Conservation (phyloP, 2,888 invertebrate genomes). For the Tricholauxania praeusta region DNA sequence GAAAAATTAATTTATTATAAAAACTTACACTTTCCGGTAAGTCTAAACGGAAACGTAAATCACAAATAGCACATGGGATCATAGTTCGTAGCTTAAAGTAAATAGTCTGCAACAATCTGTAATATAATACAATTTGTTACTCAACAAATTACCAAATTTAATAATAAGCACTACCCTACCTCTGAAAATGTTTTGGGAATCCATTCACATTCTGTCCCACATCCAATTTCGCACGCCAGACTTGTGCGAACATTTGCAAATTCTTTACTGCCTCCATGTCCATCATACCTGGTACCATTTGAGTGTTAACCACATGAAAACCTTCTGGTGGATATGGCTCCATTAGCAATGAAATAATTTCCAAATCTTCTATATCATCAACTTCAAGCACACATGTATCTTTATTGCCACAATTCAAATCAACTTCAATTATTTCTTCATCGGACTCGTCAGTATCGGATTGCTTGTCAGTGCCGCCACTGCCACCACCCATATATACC, state of each 20-base stretch:
- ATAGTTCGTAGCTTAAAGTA: constrained; percentile 90
- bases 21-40: constrained; percentile 83
- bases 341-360: constrained; percentile 79
- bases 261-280: constrained; percentile 77
- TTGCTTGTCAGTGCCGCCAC: constrained; percentile 49
- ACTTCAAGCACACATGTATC: constrained; percentile 87
- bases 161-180: constrained; percentile 50
- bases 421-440: constrained; percentile 75
- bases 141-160: neutral
- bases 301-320: constrained; percentile 84
- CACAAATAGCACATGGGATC: constrained; percentile 87
- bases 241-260: constrained; percentile 87
- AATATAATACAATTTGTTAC: neutral
- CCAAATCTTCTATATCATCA: constrained; percentile 86
- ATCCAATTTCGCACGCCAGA: constrained; percentile 78
- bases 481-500: constrained; percentile 43
- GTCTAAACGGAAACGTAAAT: constrained; percentile 84
- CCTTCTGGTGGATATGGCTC: constrained; percentile 81
- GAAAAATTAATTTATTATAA: neutral
- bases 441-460: constrained; percentile 77
- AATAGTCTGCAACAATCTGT: constrained; percentile 76
- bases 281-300: constrained; percentile 79
- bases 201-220: constrained; percentile 68
- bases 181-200: constrained; percentile 71
- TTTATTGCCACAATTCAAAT: constrained; percentile 80